Evolutionary conservation across 2,797 vertebrate species (phyloP).

Genomic region (Cyclura pinguis): DNA sequence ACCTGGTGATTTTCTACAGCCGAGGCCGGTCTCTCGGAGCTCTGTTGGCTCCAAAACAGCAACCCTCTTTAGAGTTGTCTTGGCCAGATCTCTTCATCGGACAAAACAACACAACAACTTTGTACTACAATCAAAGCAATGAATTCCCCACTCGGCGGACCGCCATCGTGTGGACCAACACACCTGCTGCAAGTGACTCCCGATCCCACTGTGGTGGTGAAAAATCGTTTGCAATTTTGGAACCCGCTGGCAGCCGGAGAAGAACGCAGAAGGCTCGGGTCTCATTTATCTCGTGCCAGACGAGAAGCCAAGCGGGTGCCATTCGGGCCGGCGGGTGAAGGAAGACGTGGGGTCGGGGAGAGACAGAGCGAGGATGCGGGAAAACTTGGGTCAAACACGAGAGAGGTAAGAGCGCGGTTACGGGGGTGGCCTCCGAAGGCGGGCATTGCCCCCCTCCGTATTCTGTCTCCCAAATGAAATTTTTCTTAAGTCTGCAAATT

Average conservation of each 20-base stretch:
- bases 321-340: slow-evolving; percentile 94
- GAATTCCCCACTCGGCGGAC: slow-evolving; percentile 86
- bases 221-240: slow-evolving; percentile 99
- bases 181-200: slow-evolving; percentile 95
- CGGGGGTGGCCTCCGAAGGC: too few relatives aligned
- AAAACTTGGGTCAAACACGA: slow-evolving; percentile 80
- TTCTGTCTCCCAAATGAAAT: slow-evolving; percentile 42
- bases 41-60: too few relatives aligned
- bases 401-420: slow-evolving; percentile 4
- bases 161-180: slow-evolving; percentile 89
- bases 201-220: slow-evolving; percentile 97
- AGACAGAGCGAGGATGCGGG: slow-evolving; percentile 45
- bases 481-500: too few relatives aligned
- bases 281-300: slow-evolving; percentile 99
- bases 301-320: slow-evolving; percentile 97
- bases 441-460: background rate
- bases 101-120: background rate
- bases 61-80: too few relatives aligned
- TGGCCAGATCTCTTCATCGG: too few relatives aligned
- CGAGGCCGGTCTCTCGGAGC: too few relatives aligned
- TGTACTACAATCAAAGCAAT: slow-evolving; percentile 79
- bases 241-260: slow-evolving; percentile 98
- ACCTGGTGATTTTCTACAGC: too few relatives aligned
- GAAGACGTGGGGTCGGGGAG: background rate
- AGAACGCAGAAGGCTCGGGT: slow-evolving; percentile 96